Evolutionary conservation across 1,140 invertebrate species (phyloP), one percentile per base, ranked within the genome.

Genomic region (Trypoxylus dichotomus): DNA sequence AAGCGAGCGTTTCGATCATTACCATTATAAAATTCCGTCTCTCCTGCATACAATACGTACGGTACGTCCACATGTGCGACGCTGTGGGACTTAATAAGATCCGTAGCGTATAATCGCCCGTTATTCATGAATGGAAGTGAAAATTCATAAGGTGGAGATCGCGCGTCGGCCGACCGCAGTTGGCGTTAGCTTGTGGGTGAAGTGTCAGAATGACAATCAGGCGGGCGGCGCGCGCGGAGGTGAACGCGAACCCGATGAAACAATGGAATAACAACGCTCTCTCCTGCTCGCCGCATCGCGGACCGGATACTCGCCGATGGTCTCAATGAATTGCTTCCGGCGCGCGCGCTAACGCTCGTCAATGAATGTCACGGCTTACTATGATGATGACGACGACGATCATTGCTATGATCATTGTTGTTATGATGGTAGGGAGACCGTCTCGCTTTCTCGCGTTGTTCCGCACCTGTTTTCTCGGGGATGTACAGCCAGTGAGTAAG

Each of bases 281-380:
- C 47, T 54, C 47, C 24, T 24, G 21, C 60, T 10, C 19, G 60
- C 27, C 60, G 60, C 60, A 25, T 24, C 60, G 60, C 24, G 11
- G 60, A 68, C 60, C 60, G 60, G 60, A 68, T 68, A 68, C 60
- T 68, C 60, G 24, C 24, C 60, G 60, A 27, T 68, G 60, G 60
- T 68, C 60, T 68, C 60, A 68, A 68, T 68, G 60, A 68, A 68
- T 68, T 68, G 60, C 60, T 68, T 68, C 60, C 60, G 60, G 60
- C 60, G 60, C 60, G 60, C 60, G 27, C 60, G 60, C 60, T 68
- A 25, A 24, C 60, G 11, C 60, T 68, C 24, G 60, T 68, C 60
- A 68, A 68, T 68, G 60, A 68, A 68, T 68, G 60, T 68, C 60
- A 68, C 60, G 60, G 60, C 60, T 68, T 29, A 68, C 60, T 68